These are phyloP conservation scores for Ophioderma brevispina DNA, from an alignment of 35 echinoderm and acorn worm species.

Conservation along the genomic window DNA sequence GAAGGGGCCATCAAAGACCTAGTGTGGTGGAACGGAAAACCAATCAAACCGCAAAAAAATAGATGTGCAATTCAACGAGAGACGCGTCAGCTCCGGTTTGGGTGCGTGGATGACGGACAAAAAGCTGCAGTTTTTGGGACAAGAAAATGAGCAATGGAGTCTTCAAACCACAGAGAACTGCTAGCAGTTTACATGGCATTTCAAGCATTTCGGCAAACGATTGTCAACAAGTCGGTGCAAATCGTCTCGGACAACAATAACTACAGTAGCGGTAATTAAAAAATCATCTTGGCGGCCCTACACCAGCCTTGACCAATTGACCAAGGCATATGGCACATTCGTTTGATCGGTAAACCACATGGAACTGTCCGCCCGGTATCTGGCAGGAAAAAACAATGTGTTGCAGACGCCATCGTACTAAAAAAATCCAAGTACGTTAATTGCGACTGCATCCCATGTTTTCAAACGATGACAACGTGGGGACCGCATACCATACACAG, in stretches of 20 bases:
- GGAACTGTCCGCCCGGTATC: constrained; percentile 16
- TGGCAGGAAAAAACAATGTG: too few species aligned
- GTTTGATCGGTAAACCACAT: too few species aligned
- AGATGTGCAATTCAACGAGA: background rate
- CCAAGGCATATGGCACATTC: constrained; percentile 19
- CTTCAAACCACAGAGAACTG: constrained; percentile 59
- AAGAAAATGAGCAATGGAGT: constrained; percentile 14
- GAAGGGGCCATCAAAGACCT: too few species aligned
- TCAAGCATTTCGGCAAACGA: constrained; percentile 42
- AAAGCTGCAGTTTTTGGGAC: constrained; percentile 39
- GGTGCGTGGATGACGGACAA: background rate
- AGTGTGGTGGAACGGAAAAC: constrained; percentile 13
- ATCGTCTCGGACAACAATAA: too few species aligned
- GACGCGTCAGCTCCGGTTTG: constrained; percentile 20
- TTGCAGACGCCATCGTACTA: background rate
- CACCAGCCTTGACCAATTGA: constrained; percentile 23
- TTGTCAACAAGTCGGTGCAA: background rate
- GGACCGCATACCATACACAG: constrained; percentile 42
- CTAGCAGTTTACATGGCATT: constrained; percentile 47
- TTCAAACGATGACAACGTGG: constrained; percentile 38
- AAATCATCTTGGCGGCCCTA: constrained; percentile 27
- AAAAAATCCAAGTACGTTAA: constrained; percentile 2
- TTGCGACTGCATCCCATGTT: constrained; percentile 24
- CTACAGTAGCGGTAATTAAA: too few species aligned
- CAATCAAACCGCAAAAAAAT: constrained; percentile 6